Evolutionary conservation across 2,113 vertebrate genomes (phyloP).

Genomic region (Saguinus imperator): DNA sequence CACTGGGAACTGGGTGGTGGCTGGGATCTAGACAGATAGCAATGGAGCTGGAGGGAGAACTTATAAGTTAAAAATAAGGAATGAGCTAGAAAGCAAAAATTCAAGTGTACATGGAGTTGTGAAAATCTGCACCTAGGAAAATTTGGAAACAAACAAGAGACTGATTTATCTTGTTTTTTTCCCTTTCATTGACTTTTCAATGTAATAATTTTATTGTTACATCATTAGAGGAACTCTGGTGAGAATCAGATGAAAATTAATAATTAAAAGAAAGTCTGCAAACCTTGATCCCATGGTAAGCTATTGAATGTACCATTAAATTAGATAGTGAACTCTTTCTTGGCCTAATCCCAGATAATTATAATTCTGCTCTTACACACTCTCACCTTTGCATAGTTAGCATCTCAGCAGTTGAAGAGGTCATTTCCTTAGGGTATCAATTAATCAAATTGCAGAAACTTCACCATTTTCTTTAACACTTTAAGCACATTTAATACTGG

Average conservation of each 20-base stretch:
- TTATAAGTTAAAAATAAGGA: neutral
- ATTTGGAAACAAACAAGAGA: neutral
- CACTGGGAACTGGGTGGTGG: accelerated
- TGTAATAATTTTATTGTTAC: neutral
- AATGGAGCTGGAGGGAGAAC: accelerated
- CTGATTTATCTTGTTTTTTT: too few relatives aligned
- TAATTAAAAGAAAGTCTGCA: conserved; percentile 48
- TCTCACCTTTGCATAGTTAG: conserved; percentile 36
- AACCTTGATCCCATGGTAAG: conserved; percentile 37
- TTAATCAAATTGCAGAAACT: conserved; percentile 59
- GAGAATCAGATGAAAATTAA: conserved; percentile 21
- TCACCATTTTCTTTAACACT: conserved; percentile 55
- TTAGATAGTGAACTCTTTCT: conserved; percentile 52
- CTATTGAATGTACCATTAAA: neutral
- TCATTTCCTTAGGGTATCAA: conserved; percentile 30
- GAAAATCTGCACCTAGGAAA: neutral
- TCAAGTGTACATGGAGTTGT: neutral
- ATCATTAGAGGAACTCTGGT: neutral
- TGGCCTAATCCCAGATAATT: conserved; percentile 64
- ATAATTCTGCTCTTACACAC: neutral
- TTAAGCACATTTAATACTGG: conserved; percentile 42
- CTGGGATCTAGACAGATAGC: neutral
- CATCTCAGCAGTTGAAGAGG: conserved; percentile 60
- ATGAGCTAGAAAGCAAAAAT: neutral
- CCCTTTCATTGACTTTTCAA: neutral